These are phyloP conservation scores for Pollenia angustigena DNA, from an alignment of 2,888 invertebrate genomes.

Conservation along the genomic window DNA sequence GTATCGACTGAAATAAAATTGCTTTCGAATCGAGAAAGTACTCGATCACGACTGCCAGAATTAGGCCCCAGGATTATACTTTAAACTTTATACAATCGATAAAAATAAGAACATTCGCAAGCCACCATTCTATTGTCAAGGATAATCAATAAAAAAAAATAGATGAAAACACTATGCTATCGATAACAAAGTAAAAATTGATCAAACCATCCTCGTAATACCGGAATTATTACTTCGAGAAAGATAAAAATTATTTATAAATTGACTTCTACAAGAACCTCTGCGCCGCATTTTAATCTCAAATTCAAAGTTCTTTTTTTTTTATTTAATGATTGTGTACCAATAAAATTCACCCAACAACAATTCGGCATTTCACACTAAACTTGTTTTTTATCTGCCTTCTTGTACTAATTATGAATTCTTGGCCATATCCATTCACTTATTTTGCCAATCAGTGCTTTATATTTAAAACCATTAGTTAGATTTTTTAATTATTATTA, in stretches of 20 bases:
- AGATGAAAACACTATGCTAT: neutral
- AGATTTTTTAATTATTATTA: neutral
- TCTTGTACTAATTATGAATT: slow-evolving; percentile 33
- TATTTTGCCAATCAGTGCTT: neutral
- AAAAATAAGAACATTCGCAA: no score
- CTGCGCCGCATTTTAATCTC: neutral
- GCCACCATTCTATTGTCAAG: no score
- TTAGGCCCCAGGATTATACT: no score
- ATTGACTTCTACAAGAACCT: neutral
- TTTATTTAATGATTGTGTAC: no score
- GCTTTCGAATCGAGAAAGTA: no score
- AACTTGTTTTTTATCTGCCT: slow-evolving; percentile 2
- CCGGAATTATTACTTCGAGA: slow-evolving; percentile 14
- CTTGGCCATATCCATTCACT: slow-evolving; percentile 17
- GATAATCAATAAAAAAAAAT: no score
- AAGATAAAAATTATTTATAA: neutral
- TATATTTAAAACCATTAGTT: neutral
- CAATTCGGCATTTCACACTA: slow-evolving; percentile 41
- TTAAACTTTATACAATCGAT: no score
- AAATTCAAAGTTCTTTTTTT: neutral
- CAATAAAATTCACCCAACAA: slow-evolving; percentile 20
- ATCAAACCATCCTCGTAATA: slow-evolving; percentile 18
- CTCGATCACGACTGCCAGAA: no score
- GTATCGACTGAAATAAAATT: no score
- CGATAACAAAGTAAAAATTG: neutral